phyloP scores from a whole-genome alignment of 2,888 invertebrate genomes.

The Kryphioiulus occultus region DNA sequence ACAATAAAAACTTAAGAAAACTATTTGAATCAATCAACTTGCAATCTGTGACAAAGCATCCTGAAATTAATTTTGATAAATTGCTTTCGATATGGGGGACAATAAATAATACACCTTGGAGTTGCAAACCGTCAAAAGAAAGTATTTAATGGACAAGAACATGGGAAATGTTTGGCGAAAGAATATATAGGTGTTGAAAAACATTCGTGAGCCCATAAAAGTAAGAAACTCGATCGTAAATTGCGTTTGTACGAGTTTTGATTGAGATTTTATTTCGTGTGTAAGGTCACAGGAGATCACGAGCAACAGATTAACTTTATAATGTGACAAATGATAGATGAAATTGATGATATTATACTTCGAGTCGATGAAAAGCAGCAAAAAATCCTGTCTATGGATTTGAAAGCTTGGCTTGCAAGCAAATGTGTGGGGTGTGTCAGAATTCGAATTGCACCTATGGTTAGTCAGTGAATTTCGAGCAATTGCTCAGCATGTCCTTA shows the following conservation, averaged over 20 bases:
- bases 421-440: not conserved
- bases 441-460: not conserved
- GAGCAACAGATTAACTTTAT: constrained; percentile 23
- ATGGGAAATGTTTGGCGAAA: not conserved
- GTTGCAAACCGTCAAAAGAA: not conserved
- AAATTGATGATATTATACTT: constrained; percentile 23
- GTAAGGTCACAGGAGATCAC: not conserved
- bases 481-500: no score
- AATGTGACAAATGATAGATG: constrained; percentile 23
- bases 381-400: not conserved
- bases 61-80: no score
- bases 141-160: not conserved
- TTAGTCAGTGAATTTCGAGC: not conserved
- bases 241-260: not conserved
- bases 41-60: no score
- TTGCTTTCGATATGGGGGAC: no score
- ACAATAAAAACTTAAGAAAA: no score
- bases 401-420: not conserved
- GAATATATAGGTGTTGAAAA: constrained; percentile 11
- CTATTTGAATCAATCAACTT: no score
- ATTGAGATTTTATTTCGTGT: constrained; percentile 1
- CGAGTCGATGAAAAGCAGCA: not conserved
- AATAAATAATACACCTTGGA: not conserved
- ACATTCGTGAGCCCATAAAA: not conserved
- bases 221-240: not conserved